Base-by-base conservation (phyloP, 2,888 invertebrate genomes). In the Drosophila sordidapex region DNA sequence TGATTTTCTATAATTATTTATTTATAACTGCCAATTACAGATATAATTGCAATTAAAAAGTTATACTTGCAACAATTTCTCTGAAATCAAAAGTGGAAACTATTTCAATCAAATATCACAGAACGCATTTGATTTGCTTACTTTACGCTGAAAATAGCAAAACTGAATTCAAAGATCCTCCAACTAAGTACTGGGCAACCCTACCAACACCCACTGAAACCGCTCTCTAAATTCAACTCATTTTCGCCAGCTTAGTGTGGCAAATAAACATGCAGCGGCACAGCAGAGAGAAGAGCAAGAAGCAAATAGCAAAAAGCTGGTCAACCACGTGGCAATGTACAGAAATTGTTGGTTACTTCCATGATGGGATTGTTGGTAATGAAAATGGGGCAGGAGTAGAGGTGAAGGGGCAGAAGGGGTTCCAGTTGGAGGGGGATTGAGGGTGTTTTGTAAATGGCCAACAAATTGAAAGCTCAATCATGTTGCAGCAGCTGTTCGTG, bases 381-480 rank as follows among this genome's bases (percentile, higher is more conserved):
- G 66, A 40, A 67, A 51, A 38, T 38, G 13, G 5, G 8, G 15
- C 3, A 7, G 27, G 8, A 10, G 27, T 15, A 6, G 48, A 40
- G 49, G 10, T 46, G 33, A 31, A 29, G 29, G 33, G 35, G 13
- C 10, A 40, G 13, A 36, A 46, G 31, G 25, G 40, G 35, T 49
- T 38, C 35, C 46, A 21, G 21, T 7, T 18, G 21, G 36, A 40
- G 53, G 33, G 54, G 27, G 10, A 18, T 31, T 18, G 11, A 10
- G 36, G 25, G 5, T 40, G 35, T 27, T 51, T 56, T 58, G 64
- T 58, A 70, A 73, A 71, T 83, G 83, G 73, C 62, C 64, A 68
- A 74, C 89, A 87, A 90, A 90, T 90, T 89, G 87, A 90, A 85
- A 89, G 87, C 90, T 90, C 89, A 87, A 90, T 90, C 90, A 85